Conservation (phyloP, 37 sponge, comb jelly and placozoan genomes). For the Dysidea cf. avara region DNA sequence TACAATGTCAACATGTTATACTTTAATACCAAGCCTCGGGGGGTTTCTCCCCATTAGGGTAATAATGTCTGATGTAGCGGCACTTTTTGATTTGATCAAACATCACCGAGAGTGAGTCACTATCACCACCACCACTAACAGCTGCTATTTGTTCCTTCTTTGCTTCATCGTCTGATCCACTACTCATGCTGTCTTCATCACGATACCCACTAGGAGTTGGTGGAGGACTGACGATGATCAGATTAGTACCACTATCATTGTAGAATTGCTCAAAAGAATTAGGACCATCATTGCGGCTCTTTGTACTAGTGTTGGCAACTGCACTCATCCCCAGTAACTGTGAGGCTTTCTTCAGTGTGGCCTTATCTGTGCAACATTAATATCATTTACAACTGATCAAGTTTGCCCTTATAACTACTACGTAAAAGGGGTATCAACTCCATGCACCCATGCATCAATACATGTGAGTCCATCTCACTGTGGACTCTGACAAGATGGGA, state of each 20-base stretch:
- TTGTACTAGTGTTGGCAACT: slow-evolving; percentile 3
- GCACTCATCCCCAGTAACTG: slow-evolving; percentile 29
- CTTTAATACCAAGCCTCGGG: too few relatives aligned
- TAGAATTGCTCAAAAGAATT: slow-evolving; percentile 37
- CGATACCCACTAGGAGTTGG: too few relatives aligned
- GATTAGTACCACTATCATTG: not conserved
- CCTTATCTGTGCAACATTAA: slow-evolving; percentile 33
- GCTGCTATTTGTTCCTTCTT: not conserved
- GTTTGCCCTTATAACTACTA: too few relatives aligned
- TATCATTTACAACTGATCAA: too few relatives aligned
- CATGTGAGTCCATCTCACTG: too few relatives aligned
- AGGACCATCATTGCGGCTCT: too few relatives aligned
- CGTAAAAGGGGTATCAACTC: too few relatives aligned
- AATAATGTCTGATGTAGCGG: slow-evolving; percentile 61
- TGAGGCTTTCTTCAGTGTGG: slow-evolving; percentile 27
- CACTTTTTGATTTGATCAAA: slow-evolving; percentile 65
- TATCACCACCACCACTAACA: not conserved
- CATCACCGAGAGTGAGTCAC: slow-evolving; percentile 39
- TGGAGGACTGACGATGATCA: not conserved
- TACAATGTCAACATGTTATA: too few relatives aligned
- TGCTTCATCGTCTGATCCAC: too few relatives aligned
- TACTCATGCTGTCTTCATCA: not conserved
- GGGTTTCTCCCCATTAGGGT: too few relatives aligned
- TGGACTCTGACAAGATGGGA: too few relatives aligned
- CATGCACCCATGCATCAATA: too few relatives aligned